A percentile compares a stretch with the other conserved stretches of the same genome.
Evolutionary conservation across 2,113 vertebrate genomes (phyloP).

Genomic region (Laterallus jamaicensis): DNA sequence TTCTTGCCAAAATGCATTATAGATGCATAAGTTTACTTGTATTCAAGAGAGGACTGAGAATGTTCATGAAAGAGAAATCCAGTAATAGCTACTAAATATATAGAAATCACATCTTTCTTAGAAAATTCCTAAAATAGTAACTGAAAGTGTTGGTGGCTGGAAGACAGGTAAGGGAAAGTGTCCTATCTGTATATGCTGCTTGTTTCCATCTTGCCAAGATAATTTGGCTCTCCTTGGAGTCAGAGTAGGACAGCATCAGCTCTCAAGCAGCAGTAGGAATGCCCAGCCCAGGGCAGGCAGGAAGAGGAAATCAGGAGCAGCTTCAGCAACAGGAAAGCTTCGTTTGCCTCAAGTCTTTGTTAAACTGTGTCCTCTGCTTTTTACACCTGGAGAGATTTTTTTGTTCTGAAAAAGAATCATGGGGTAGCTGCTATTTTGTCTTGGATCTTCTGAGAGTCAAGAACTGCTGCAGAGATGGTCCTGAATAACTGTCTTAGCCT

Average conservation of each 20-base stretch:
- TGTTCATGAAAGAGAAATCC: background rate
- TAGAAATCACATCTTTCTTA: background rate
- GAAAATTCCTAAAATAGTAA: background rate
- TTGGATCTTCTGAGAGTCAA: background rate
- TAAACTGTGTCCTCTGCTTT: background rate
- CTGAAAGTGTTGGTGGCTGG: background rate
- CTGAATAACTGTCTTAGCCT: background rate
- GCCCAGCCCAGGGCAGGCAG: background rate
- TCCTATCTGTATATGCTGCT: background rate
- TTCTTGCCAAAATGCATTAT: background rate
- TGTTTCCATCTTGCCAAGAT: background rate
- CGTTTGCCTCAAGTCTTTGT: background rate
- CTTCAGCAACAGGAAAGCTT: background rate
- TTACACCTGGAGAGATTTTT: background rate
- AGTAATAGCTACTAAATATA: background rate
- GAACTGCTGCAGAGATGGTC: background rate
- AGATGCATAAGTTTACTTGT: background rate
- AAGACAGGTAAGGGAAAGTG: background rate
- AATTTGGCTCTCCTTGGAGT: background rate
- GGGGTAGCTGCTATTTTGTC: background rate
- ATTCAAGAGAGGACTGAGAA: background rate
- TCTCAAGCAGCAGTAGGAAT: background rate
- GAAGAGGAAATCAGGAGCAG: background rate
- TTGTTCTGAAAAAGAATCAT: background rate
- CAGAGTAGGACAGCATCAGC: background rate